Conservation (phyloP, 2,113 vertebrate genomes). For the Syngnathus floridae region DNA sequence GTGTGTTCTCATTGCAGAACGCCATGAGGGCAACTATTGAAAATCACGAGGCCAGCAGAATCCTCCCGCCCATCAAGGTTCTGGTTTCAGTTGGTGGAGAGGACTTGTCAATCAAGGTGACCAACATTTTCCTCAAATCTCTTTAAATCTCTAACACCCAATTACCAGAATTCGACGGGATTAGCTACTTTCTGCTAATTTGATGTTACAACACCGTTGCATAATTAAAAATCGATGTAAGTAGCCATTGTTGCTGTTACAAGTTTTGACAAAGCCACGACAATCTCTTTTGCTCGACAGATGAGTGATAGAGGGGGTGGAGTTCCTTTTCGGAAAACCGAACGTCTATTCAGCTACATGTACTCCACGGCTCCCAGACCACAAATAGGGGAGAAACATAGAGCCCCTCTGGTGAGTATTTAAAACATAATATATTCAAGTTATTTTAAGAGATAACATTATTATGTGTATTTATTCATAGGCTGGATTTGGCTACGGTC, state of each 20-base stretch:
- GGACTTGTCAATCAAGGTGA: conserved; percentile 87
- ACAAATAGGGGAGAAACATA: conserved; percentile 60
- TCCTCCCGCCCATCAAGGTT: conserved; percentile 78
- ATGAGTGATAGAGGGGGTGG: conserved; percentile 84
- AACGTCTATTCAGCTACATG: conserved; percentile 85
- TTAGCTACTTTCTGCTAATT: neutral
- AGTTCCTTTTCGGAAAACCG: conserved; percentile 79
- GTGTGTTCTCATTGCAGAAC: conserved; percentile 66
- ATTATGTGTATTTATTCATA: conserved; percentile 30
- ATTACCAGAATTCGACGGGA: neutral
- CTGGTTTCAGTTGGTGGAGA: conserved; percentile 86
- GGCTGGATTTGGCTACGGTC: conserved; percentile 83
- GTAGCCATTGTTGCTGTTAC: neutral
- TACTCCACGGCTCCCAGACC: conserved; percentile 83
- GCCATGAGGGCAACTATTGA: conserved; percentile 93
- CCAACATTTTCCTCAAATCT: neutral
- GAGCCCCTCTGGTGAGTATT: conserved; percentile 72
- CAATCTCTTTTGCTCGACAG: conserved; percentile 44
- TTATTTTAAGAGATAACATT: neutral
- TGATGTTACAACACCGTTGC: neutral
- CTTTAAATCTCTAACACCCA: neutral
- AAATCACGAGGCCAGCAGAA: conserved; percentile 72
- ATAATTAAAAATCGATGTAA: neutral
- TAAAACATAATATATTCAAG: neutral
- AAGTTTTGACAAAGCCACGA: neutral